Evolutionary conservation across 1,140 invertebrate genomes (phyloP), one percentile per base, ranked within the genome.

Genomic region (Euschistus heros): DNA sequence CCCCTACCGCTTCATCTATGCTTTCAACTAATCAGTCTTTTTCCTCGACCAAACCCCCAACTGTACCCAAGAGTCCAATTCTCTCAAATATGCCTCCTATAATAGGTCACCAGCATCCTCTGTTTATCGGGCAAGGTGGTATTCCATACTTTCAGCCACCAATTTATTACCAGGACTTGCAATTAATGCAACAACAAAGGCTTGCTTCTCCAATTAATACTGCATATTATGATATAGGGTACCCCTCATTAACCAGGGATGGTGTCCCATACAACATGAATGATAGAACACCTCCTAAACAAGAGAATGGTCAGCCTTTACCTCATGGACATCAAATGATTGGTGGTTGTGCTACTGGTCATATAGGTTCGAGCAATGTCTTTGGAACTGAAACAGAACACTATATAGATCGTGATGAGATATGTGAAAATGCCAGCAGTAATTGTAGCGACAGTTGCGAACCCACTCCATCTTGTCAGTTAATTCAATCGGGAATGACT

Each of bases 111-210:
- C 54, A 22, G 18, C 54, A 57, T 37, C 33, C 33, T 0, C 10
- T 57, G 18, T 24, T 57, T 15, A 20, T 57, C 5, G 54, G 54
- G 24, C 54, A 57, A 26, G 54, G 47, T 50, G 47, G 54, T 17
- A 57, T 57, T 20, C 18, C 54, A 2, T 57, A 57, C 24, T 57
- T 57, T 26, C 54, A 57, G 14, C 54, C 18, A 3, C 54, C 54
- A 10, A 15, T 57, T 57, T 57, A 57, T 26, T 57, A 24, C 22
- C 54, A 22, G 24, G 54, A 57, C 54, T 24, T 57, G 22, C 54
- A 57, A 6, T 6, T 57, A 24, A 22, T 57, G 20, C 54, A 57
- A 57, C 54, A 57, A 14, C 54, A 57, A 22, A 50, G 47, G 14
- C 22, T 50, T 6, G 2, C 47, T 2, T 20, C 47, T 2, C 47